These are phyloP conservation scores for Rhinophrynus dorsalis DNA, from an alignment of 2,797 vertebrate species.

Conservation along the genomic window DNA sequence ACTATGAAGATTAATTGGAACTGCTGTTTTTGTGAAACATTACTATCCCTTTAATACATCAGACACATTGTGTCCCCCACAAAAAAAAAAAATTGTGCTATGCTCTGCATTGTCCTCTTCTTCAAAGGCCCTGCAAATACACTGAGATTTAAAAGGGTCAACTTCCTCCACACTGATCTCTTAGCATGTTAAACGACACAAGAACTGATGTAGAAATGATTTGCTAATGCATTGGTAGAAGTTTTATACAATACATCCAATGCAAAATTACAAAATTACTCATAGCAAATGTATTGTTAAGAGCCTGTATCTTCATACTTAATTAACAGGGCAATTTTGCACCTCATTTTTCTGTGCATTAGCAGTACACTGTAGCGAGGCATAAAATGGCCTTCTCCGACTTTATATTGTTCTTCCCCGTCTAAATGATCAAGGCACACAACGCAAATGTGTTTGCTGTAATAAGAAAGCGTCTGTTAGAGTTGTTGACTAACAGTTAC, in stretches of 20 bases:
- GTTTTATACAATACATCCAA: conserved; percentile 48
- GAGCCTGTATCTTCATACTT: conserved; percentile 43
- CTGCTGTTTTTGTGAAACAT: no score
- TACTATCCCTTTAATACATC: no score
- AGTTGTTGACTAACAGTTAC: conserved; percentile 43
- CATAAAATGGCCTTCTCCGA: conserved; percentile 47
- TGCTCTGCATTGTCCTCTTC: conserved; percentile 13
- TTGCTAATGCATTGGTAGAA: conserved; percentile 49
- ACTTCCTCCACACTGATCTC: conserved; percentile 37
- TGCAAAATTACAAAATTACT: conserved; percentile 49
- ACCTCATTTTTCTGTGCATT: conserved; percentile 51
- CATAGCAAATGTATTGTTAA: conserved; percentile 50
- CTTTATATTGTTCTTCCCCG: conserved; percentile 39
- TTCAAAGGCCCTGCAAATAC: conserved; percentile 32
- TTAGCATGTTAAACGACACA: conserved; percentile 43
- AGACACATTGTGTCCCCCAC: no score
- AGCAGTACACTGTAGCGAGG: conserved; percentile 38
- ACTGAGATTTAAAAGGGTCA: conserved; percentile 42
- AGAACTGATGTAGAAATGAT: conserved; percentile 47
- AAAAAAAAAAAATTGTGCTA: no score
- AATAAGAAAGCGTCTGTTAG: conserved; percentile 18
- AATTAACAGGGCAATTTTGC: conserved; percentile 50
- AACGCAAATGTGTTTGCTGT: conserved; percentile 33
- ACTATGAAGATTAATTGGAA: no score
- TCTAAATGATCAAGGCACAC: conserved; percentile 33